A percentile compares a stretch with the other conserved stretches of the same genome.
Conservation (phyloP, 1,140 invertebrate species). For the Bombus consobrinus region DNA sequence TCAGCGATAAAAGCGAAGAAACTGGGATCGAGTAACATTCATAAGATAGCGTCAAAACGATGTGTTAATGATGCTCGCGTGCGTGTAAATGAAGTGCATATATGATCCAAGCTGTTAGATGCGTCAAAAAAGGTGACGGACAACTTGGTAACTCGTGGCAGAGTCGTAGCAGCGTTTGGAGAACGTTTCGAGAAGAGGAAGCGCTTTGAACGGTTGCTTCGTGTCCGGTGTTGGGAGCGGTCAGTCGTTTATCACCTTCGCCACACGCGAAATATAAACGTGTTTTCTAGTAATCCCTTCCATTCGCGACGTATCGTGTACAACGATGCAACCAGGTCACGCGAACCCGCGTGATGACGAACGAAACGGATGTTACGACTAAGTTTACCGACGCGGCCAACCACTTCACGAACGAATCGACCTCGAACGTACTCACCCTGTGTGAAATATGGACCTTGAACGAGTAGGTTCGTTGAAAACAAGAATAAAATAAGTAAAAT, state of each 20-base stretch:
- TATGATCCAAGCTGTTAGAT: not conserved
- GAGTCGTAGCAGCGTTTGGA: not conserved
- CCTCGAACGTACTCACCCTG: too few species aligned
- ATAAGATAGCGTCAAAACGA: not conserved
- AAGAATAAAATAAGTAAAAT: not conserved
- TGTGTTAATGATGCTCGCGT: conserved; percentile 26
- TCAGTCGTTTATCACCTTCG: conserved; percentile 74
- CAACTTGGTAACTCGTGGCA: conserved; percentile 19
- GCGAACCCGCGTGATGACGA: conserved; percentile 66
- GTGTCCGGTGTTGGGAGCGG: conserved; percentile 47
- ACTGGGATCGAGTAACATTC: too few species aligned
- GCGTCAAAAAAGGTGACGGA: conserved; percentile 23
- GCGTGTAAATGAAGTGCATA: not conserved
- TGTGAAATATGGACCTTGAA: not conserved
- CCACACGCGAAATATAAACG: conserved; percentile 75
- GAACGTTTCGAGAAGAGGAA: not conserved
- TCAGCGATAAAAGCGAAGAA: too few species aligned
- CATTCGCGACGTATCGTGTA: conserved; percentile 61
- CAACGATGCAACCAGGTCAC: conserved; percentile 68
- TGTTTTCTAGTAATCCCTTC: conserved; percentile 77
- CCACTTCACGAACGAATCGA: not conserved
- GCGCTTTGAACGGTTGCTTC: conserved; percentile 33
- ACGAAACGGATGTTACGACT: conserved; percentile 65
- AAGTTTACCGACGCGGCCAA: conserved; percentile 22
- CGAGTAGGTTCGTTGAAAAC: not conserved